Percentiles rank a stretch among this genome's conserved stretches.
These are phyloP conservation scores for Onthophagus sagittarius DNA, from an alignment of 2,888 invertebrate genomes.

Conservation along the genomic window DNA sequence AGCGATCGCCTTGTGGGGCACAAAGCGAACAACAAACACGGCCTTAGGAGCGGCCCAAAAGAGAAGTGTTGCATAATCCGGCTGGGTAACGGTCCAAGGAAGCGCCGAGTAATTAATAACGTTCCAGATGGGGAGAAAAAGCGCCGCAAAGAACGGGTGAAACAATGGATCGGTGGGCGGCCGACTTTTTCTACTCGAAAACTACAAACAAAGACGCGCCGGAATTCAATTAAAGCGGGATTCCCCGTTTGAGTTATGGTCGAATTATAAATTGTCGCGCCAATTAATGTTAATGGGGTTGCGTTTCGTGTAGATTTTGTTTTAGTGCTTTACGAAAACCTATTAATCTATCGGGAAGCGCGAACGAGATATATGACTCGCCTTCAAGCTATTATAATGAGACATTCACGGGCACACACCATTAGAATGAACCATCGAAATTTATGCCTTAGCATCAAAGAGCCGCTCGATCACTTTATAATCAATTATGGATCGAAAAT, in stretches of 20 bases:
- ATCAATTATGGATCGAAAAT: conserved; percentile 2
- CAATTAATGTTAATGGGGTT: not conserved
- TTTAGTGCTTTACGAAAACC: not conserved
- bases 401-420: not conserved
- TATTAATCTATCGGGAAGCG: not conserved
- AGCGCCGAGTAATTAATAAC: conserved; percentile 8
- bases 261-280: not conserved
- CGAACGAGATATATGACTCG: not conserved
- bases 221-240: not conserved
- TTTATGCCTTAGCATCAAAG: not conserved
- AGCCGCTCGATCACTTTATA: not conserved
- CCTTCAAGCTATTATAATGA: not conserved
- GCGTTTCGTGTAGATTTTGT: not conserved
- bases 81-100: not conserved
- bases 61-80: conserved; percentile 6
- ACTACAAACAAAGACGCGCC: not conserved
- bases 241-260: not conserved
- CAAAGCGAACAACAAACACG: conserved; percentile 7
- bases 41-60: not conserved
- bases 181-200: not conserved
- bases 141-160: not conserved
- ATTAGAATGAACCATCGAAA: not conserved
- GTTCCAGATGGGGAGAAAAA: not conserved
- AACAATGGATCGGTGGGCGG: not conserved
- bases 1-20: conserved; percentile 11